phyloP scores from a whole-genome alignment of 2,888 invertebrate genomes.

The Plagodis dolabraria region DNA sequence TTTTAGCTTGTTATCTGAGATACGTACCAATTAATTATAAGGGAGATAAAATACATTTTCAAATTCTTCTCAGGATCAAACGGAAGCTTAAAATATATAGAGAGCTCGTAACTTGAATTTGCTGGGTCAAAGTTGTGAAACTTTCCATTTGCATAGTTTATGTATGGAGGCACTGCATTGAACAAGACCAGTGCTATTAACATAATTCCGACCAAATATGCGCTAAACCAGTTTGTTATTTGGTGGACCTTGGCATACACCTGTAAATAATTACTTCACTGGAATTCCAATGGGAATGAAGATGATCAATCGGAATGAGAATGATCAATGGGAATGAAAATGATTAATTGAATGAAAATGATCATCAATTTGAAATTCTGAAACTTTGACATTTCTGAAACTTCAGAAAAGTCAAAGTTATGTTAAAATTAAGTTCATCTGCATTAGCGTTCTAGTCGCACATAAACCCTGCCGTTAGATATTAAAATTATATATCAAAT shows the following conservation, averaged over 20 bases:
- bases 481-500: no score
- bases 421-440: no score
- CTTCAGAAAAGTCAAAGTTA: no score
- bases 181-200: constrained; percentile 11
- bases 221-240: constrained; percentile 34
- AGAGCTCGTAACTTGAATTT: constrained; percentile 42
- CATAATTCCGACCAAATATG: constrained; percentile 10
- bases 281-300: no score
- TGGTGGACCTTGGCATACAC: constrained; percentile 39
- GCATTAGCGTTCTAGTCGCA: no score
- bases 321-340: constrained; percentile 16
- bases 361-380: no score
- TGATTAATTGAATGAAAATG: no score
- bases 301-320: no score
- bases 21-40: constrained; percentile 36
- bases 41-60: constrained; percentile 10
- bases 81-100: constrained; percentile 33
- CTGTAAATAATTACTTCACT: no score
- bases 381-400: no score
- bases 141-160: constrained; percentile 24
- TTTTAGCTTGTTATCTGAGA: no score
- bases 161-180: constrained; percentile 19
- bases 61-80: constrained; percentile 26
- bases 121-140: constrained; percentile 17
- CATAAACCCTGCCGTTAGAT: no score